Conservation (phyloP, 1,140 invertebrate genomes). For the Nephila pilipes region DNA sequence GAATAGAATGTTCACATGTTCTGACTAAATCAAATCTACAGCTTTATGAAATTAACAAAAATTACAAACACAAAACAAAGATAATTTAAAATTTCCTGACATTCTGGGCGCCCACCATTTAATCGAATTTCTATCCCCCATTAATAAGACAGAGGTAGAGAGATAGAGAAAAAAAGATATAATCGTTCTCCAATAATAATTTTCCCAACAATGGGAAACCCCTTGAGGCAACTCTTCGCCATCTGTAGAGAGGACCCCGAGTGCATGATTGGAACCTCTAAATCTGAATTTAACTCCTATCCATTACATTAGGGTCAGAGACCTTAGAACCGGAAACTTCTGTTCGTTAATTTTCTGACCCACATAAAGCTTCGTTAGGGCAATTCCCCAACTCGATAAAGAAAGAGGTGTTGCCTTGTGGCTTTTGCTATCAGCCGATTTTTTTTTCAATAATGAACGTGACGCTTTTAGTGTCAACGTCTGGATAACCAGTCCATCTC, state of each 20-base stretch:
- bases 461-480: slow-evolving; percentile 42
- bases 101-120: background rate
- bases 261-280: background rate
- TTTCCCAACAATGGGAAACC: slow-evolving; percentile 45
- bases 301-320: slow-evolving; percentile 65
- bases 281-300: slow-evolving; percentile 42
- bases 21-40: too few species aligned
- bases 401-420: slow-evolving; percentile 50
- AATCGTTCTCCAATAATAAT: slow-evolving; percentile 13
- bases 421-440: background rate
- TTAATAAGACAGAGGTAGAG: background rate
- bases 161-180: background rate
- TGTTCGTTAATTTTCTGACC: slow-evolving; percentile 64
- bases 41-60: too few species aligned
- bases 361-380: slow-evolving; percentile 61
- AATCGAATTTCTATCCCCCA: background rate
- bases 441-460: slow-evolving; percentile 5
- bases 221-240: background rate
- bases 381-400: slow-evolving; percentile 24
- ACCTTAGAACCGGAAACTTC: slow-evolving; percentile 59
- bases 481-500: slow-evolving; percentile 27
- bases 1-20: too few species aligned
- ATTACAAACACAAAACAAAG: background rate
- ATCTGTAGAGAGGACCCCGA: background rate
- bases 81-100: background rate